These are phyloP conservation scores for Hippocampus guttulatus DNA, from an alignment of 2,113 vertebrate species.

Conservation along the genomic window DNA sequence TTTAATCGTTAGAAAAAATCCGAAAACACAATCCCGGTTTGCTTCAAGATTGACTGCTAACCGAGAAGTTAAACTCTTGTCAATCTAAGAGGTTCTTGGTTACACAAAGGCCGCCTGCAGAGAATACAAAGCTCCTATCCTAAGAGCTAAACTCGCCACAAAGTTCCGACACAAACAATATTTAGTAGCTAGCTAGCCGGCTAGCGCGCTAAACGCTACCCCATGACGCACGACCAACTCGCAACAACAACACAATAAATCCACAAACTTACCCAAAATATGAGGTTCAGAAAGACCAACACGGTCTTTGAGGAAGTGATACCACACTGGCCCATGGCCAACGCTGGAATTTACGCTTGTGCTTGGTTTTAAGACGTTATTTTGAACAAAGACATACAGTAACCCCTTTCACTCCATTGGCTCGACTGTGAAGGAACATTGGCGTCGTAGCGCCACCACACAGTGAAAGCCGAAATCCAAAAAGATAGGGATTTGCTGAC, in stretches of 20 bases:
- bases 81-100: slow-evolving; percentile 6
- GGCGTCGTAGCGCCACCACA: slow-evolving; percentile 25
- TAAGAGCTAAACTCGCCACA: background rate
- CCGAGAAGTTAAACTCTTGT: background rate
- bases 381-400: background rate
- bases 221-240: slow-evolving; percentile 35
- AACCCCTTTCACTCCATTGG: slow-evolving; percentile 10
- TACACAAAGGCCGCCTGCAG: slow-evolving; percentile 17
- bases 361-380: background rate
- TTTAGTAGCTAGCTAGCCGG: slow-evolving; percentile 14
- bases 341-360: background rate
- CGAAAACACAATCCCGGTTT: background rate
- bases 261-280: slow-evolving; percentile 85
- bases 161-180: background rate
- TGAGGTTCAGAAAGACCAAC: slow-evolving; percentile 91
- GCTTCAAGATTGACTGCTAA: background rate
- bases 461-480: fast-evolving
- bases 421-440: background rate
- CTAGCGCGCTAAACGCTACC: slow-evolving; percentile 12
- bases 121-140: background rate
- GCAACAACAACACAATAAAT: background rate
- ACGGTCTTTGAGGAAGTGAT: slow-evolving; percentile 94
- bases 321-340: slow-evolving; percentile 81
- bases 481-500: background rate
- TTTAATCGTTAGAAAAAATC: background rate